These are phyloP conservation scores for Pseudococcus longispinus DNA, from an alignment of 2,888 invertebrate species.

Conservation along the genomic window DNA sequence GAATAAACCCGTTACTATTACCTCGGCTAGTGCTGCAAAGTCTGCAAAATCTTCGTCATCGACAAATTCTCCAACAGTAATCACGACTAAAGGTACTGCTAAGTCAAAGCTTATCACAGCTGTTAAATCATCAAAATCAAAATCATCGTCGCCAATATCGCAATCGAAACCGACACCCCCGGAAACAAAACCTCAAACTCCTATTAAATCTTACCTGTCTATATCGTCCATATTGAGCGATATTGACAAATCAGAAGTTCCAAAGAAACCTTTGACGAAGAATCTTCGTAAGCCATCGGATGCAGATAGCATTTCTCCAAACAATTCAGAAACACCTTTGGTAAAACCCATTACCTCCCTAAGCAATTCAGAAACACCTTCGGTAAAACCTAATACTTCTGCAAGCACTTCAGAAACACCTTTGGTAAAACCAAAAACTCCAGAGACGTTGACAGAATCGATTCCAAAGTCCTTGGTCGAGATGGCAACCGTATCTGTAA, in stretches of 20 bases:
- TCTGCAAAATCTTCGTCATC: background rate
- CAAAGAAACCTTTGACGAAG: background rate
- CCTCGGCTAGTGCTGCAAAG: background rate
- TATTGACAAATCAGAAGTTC: constrained; percentile 28
- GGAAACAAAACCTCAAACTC: background rate
- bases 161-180: background rate
- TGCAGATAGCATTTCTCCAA: background rate
- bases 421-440: no score
- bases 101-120: background rate
- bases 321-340: background rate
- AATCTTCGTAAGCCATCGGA: background rate
- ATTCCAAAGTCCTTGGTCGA: background rate
- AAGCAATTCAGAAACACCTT: background rate
- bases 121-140: background rate
- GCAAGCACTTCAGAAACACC: no score
- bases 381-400: no score
- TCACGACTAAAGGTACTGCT: background rate
- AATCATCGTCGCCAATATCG: background rate
- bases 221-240: constrained; percentile 49
- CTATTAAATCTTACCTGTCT: constrained; percentile 43
- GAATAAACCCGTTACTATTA: background rate
- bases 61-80: background rate
- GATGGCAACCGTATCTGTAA: background rate
- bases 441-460: background rate
- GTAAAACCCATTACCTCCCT: background rate